Base-by-base conservation (phyloP, 2,797 vertebrate genomes). In the Enteromius afrohamiltoni region DNA sequence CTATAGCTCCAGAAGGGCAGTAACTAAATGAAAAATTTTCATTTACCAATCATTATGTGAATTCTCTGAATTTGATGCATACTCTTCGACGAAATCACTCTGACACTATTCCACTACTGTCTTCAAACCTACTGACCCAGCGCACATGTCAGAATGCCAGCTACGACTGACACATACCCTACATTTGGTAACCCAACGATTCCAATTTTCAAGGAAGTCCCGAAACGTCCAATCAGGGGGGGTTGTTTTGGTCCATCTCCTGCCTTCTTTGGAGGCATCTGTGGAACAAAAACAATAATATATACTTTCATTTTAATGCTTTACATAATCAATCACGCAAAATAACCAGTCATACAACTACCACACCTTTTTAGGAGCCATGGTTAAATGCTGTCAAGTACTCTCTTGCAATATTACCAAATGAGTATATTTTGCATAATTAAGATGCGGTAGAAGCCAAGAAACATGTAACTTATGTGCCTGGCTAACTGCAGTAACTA, bases 161-260 rank as follows among this genome's bases (percentile, higher is more conserved):
- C 62, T 40, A 17, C 34, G 47, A 65, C 14, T 23, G 47, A 70
- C 26, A 95, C 96, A 77, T 95, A 99, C 98, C 98, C 98, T 73
- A 99, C 96, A 91, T 99, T 99, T 21, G 98, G 98, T 89, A 99
- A 94, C 90, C 98, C 98, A 80, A 99, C 98, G 85, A 99, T 98
- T 88, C 97, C 98, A 89, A 99, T 97, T 93, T 99, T 99, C 91
- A 99, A 92, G 14, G 98, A 97, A 60, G 97, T 99, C 87, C 98
- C 97, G 89, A 99, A 99, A 77, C 98, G 94, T 89, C 97, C 98
- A 90, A 99, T 98, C 87, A 99, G 93, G 29, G 96, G 95, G 40
- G 95, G 90, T 11, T 93, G 91, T 80, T 99, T 99, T 51, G 97
- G 94, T 84, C 95, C 97, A 89, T 98, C 96, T 83, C 93, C 94